Evolutionary conservation across 2,888 invertebrate genomes (phyloP).

Genomic region (Coremacera marginata): DNA sequence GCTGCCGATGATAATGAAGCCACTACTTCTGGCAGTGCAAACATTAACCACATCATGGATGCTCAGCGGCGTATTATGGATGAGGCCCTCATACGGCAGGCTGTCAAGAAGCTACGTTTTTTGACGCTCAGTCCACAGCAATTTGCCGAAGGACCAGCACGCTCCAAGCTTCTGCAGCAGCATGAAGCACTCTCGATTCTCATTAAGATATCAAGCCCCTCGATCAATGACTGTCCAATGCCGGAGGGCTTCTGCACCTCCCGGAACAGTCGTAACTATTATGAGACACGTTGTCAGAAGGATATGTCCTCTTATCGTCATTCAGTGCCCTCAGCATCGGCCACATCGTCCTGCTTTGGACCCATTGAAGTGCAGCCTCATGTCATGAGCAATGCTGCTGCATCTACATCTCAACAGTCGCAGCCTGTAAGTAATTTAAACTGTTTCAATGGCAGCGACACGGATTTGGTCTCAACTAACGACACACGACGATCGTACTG

Average conservation of each 20-base stretch:
- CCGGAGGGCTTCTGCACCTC: conserved; percentile 79
- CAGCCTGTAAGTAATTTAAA: conserved; percentile 38
- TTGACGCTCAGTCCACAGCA: conserved; percentile 83
- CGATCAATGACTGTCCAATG: conserved; percentile 77
- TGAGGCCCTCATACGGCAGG: conserved; percentile 72
- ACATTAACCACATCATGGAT: conserved; percentile 60
- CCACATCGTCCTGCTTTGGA: conserved; percentile 42
- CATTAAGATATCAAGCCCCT: conserved; percentile 84
- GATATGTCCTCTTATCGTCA: conserved; percentile 60
- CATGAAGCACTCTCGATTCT: conserved; percentile 84
- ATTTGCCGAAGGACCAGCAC: conserved; percentile 86
- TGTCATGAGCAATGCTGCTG: conserved; percentile 68
- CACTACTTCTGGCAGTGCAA: conserved; percentile 45
- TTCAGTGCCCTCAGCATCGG: conserved; percentile 44
- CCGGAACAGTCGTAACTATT: conserved; percentile 62
- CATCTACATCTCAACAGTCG: conserved; percentile 29
- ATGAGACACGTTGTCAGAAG: conserved; percentile 62
- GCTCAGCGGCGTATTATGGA: conserved; percentile 62
- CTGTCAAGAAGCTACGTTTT: conserved; percentile 83
- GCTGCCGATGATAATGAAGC: conserved; percentile 43
- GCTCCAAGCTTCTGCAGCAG: conserved; percentile 79
- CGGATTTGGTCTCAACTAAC: conserved; percentile 53
- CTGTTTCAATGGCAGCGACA: conserved; percentile 39
- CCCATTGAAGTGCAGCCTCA: conserved; percentile 65
- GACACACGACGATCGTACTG: conserved; percentile 78